Conservation (phyloP, 2,888 invertebrate genomes). For the Gryllus longicercus region DNA sequence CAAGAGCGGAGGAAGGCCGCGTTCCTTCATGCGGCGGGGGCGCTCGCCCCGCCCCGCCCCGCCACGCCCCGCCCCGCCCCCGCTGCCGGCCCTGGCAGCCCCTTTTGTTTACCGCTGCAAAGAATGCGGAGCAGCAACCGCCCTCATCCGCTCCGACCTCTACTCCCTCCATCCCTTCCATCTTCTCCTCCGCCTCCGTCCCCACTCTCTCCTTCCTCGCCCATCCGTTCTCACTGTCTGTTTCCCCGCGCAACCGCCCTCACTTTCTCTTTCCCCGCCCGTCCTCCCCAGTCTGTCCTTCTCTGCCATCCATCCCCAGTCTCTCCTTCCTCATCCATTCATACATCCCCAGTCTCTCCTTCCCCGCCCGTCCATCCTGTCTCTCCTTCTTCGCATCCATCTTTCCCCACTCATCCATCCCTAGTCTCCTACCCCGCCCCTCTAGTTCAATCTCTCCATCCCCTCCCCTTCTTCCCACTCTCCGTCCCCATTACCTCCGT, state of each 20-base stretch:
- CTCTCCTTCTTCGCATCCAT: background rate
- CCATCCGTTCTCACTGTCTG: background rate
- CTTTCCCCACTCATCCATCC: background rate
- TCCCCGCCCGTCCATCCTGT: background rate
- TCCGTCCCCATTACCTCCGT: too few species aligned
- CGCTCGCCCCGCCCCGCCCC: too few species aligned
- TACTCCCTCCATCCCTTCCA: too few species aligned
- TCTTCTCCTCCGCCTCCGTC: too few species aligned
- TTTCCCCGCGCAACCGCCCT: background rate
- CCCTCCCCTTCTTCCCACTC: too few species aligned
- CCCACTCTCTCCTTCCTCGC: background rate
- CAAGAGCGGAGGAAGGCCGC: too few species aligned
- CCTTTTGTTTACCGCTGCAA: too few species aligned
- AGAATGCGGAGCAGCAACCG: too few species aligned
- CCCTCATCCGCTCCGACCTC: too few species aligned
- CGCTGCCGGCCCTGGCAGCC: too few species aligned
- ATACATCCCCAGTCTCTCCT: background rate
- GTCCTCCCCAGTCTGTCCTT: background rate
- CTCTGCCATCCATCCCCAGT: background rate
- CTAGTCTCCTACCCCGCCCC: background rate
- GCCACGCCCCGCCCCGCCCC: too few species aligned
- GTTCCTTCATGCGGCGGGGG: too few species aligned
- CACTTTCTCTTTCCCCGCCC: background rate
- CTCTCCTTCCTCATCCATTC: background rate
- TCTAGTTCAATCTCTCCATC: background rate